Conservation (phyloP, 2,113 vertebrate species). For the Neopipo cinnamomea region DNA sequence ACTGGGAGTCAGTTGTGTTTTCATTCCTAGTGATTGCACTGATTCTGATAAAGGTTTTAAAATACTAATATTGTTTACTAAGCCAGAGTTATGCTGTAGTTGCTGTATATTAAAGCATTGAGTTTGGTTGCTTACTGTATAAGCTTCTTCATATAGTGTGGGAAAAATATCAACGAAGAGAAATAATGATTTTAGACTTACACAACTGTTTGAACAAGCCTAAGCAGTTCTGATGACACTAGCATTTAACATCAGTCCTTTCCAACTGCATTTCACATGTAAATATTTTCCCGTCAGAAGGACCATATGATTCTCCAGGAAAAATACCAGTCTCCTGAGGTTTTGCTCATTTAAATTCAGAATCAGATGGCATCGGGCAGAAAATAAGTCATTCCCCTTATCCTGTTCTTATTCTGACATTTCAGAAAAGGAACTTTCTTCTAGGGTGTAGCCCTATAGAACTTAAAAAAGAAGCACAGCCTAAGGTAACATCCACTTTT, state of each 20-base stretch:
- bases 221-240: background rate
- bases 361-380: slow-evolving; percentile 31
- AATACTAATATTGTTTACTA: background rate
- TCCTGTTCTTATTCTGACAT: slow-evolving; percentile 30
- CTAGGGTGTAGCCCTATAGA: background rate
- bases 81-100: background rate
- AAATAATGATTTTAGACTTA: background rate
- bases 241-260: slow-evolving; percentile 4
- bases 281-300: slow-evolving; percentile 38
- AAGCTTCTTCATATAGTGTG: background rate
- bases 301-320: slow-evolving; percentile 6
- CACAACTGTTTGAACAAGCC: background rate
- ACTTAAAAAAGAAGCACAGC: slow-evolving; percentile 1
- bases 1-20: background rate
- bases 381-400: slow-evolving; percentile 47
- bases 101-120: background rate
- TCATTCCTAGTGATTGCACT: background rate
- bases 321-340: slow-evolving; percentile 50
- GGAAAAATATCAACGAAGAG: background rate
- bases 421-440: slow-evolving; percentile 41
- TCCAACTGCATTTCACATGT: slow-evolving; percentile 15
- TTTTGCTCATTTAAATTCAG: slow-evolving; percentile 54
- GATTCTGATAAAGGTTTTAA: background rate
- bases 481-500: background rate
- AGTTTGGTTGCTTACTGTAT: background rate